Percentiles rank a stretch among this genome's conserved stretches.
phyloP scores from a whole-genome alignment of 2,113 vertebrate genomes.

The Aramus guarauna region DNA sequence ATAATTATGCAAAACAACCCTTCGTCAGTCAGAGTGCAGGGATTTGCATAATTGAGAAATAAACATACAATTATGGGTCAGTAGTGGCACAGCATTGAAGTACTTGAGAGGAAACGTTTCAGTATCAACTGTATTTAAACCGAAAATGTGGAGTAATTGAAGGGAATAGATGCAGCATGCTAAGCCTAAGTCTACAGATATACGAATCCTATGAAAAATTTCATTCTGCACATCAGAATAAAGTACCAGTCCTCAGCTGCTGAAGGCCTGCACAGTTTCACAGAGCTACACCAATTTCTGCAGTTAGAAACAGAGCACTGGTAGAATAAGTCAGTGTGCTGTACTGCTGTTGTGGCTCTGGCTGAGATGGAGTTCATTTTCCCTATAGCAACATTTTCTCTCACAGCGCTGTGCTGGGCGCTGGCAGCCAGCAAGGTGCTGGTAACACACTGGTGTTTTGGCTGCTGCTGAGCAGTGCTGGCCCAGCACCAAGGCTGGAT shows the following conservation, averaged over 20 bases:
- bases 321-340: not conserved
- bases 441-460: too few relatives aligned
- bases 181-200: not conserved
- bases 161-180: not conserved
- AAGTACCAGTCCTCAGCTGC: not conserved
- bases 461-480: too few relatives aligned
- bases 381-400: too few relatives aligned
- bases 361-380: too few relatives aligned
- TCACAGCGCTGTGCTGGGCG: too few relatives aligned
- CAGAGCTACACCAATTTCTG: not conserved
- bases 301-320: not conserved
- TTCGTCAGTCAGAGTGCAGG: not conserved
- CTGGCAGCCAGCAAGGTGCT: too few relatives aligned
- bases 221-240: not conserved
- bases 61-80: constrained; percentile 18
- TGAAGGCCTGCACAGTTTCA: not conserved
- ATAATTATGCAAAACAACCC: constrained; percentile 12
- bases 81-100: not conserved
- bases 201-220: not conserved
- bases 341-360: too few relatives aligned
- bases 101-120: not conserved
- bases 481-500: too few relatives aligned
- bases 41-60: constrained; percentile 30
- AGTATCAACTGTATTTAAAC: not conserved
- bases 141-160: not conserved